Evolutionary conservation across 2,797 vertebrate species (phyloP), one percentile per base, ranked within the genome.

Genomic region (Prionace glauca): DNA sequence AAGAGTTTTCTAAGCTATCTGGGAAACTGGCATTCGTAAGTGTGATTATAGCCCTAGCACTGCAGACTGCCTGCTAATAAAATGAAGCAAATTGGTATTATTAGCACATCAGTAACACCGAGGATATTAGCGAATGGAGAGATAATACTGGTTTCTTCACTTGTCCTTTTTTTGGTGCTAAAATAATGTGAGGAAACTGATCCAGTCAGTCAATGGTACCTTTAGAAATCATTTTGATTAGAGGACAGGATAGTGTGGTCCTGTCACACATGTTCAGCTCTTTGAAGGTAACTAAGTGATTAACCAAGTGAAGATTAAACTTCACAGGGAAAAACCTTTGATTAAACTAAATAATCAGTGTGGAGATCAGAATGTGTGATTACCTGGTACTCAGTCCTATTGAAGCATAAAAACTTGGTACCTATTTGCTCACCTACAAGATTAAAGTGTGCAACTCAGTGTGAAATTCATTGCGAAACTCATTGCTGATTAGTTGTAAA

Each of bases 41-140:
- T 69, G 65, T 69, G 62, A 92, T 69, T n/a, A 69, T 69, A 95
- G 26, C 26, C 92, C 45, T 74, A 29, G 67, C 67, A 94, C 22
- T 4, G 16, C 93, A 77, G 71, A 56, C 69, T 74, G 45, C 29
- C 26, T 95, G 93, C 22, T 95, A 95, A 95, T 95, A 77, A 62
- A 92, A 69, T 90, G 60, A 45, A 65, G 67, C 24, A 50, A 94
- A 41, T 74, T 74, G 72, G 69, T 41, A 60, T 77, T 95, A 32
- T 50, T 77, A 74, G 50, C 50, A 56, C 50, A 56, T 56, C 50
- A 56, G 50, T 56, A 56, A 56, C 50, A 56, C 50, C 3, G 50
- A 56, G 50, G 50, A 56, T 56, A 56, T 56, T 56, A 56, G 50
- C 50, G 5, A 56, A 56, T 56, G 50, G 3, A 7, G 50, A 56